phyloP scores from a whole-genome alignment of 2,888 invertebrate species.

The Drosophila nr. perissopoda region DNA sequence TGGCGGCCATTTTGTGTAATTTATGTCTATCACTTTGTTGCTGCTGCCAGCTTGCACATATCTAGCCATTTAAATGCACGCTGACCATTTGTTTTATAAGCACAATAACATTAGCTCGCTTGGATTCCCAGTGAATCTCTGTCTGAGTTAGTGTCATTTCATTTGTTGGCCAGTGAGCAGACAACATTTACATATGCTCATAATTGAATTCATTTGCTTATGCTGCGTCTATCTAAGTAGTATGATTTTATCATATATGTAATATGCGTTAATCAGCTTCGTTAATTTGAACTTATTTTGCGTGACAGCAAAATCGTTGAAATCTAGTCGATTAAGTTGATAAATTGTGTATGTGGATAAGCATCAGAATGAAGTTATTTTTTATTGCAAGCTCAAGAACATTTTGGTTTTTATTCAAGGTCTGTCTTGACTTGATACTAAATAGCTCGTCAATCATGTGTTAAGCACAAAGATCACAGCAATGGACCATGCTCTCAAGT shows the following conservation, averaged over 20 bases:
- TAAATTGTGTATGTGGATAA: no score
- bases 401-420: background rate
- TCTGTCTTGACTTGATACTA: slow-evolving; percentile 8
- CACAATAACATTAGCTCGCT: slow-evolving; percentile 30
- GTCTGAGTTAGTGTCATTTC: slow-evolving; percentile 1
- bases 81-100: slow-evolving; percentile 44
- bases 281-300: background rate
- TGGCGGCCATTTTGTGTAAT: slow-evolving; percentile 60
- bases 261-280: background rate
- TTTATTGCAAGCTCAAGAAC: background rate
- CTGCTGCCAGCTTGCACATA: slow-evolving; percentile 17
- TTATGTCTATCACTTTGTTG: slow-evolving; percentile 72
- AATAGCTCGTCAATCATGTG: slow-evolving; percentile 43
- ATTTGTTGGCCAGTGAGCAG: background rate
- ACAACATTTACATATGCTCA: slow-evolving; percentile 1
- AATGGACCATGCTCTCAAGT: slow-evolving; percentile 4
- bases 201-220: background rate
- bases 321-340: background rate
- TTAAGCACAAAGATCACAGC: slow-evolving; percentile 20
- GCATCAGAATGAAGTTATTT: background rate
- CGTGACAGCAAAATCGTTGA: background rate
- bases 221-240: background rate
- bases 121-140: slow-evolving; percentile 6
- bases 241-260: background rate
- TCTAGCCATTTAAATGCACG: slow-evolving; percentile 56